Conservation (phyloP, 2,113 vertebrate genomes). For the Lathamus discolor region DNA sequence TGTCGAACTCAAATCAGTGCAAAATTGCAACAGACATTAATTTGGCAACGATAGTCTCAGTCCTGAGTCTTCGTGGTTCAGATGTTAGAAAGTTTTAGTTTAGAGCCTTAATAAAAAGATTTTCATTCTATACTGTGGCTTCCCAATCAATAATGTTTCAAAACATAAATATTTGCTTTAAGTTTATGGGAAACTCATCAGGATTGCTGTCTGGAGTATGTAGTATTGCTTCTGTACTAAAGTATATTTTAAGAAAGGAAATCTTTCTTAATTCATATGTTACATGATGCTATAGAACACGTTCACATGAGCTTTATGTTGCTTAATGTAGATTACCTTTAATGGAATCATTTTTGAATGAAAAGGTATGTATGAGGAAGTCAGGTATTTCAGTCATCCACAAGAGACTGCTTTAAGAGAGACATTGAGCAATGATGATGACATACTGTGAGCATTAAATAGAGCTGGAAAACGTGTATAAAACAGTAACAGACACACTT, state of each 20-base stretch:
- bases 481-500: neutral
- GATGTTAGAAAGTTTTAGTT: neutral
- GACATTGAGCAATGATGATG: neutral
- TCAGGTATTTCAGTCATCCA: neutral
- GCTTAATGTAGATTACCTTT: neutral
- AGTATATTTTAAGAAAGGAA: neutral
- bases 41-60: neutral
- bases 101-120: neutral
- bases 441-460: neutral
- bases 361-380: neutral
- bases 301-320: neutral
- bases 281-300: neutral
- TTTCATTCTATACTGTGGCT: neutral
- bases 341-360: rapidly evolving
- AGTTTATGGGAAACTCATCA: neutral
- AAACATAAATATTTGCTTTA: neutral
- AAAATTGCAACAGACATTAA: neutral
- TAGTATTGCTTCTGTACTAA: neutral
- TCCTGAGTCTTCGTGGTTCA: neutral
- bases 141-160: neutral
- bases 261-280: neutral
- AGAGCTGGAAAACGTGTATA: neutral
- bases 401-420: neutral
- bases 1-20: neutral
- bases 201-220: neutral